These are phyloP conservation scores for Spea bombifrons DNA, from an alignment of 2,113 vertebrate genomes.

Conservation along the genomic window DNA sequence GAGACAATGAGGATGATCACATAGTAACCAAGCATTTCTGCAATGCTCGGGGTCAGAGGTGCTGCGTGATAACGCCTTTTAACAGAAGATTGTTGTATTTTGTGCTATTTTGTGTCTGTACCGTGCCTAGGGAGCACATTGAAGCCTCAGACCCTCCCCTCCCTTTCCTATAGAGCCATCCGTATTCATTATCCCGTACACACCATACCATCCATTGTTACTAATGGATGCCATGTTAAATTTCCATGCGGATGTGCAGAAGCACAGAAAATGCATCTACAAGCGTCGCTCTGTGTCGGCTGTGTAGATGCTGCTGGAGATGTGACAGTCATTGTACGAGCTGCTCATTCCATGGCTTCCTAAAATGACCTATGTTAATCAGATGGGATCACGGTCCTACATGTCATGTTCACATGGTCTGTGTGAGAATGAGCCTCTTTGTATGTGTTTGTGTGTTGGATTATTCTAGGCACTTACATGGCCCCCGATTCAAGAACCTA, in stretches of 20 bases:
- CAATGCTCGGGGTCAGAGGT: conserved; percentile 10
- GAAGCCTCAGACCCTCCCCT: conserved; percentile 3
- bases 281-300: not conserved
- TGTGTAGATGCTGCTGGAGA: not conserved
- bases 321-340: not conserved
- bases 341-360: not conserved
- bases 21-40: conserved; percentile 13
- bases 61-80: not conserved
- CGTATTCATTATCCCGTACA: conserved; percentile 7
- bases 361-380: conserved; percentile 42
- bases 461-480: too few species aligned
- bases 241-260: conserved; percentile 4
- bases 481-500: too few species aligned
- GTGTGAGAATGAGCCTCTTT: conserved; percentile 25
- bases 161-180: conserved; percentile 5
- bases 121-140: not conserved
- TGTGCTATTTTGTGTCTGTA: not conserved
- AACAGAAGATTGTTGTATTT: not conserved
- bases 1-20: conserved; percentile 28
- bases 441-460: conserved; percentile 33
- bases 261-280: not conserved
- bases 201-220: conserved; percentile 37
- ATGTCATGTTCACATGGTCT: conserved; percentile 35
- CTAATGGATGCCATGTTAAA: conserved; percentile 39
- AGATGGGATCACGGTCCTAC: conserved; percentile 4